These are phyloP conservation scores for Micoletzkya japonica DNA, from an alignment of 2,888 invertebrate genomes.

Conservation along the genomic window DNA sequence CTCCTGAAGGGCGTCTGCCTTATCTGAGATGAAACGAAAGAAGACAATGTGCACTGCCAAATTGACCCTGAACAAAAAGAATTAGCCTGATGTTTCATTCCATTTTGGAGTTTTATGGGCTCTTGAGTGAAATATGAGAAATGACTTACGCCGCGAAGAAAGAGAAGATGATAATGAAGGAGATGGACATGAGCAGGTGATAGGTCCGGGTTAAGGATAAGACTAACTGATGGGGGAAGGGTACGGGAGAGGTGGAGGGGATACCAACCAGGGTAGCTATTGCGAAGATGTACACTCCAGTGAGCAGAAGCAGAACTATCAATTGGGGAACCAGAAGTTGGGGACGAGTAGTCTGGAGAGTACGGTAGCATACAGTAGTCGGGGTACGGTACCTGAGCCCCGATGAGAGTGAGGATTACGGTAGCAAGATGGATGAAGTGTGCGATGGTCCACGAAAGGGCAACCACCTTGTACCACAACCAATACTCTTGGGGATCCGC, in stretches of 20 bases:
- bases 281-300: conserved; percentile 36
- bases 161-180: conserved; percentile 22
- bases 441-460: conserved; percentile 35
- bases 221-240: too few species aligned
- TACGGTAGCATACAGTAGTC: background rate
- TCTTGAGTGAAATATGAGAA: background rate
- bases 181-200: conserved; percentile 23
- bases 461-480: conserved; percentile 37
- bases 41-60: conserved; percentile 33
- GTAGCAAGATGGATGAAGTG: conserved; percentile 37
- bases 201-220: conserved; percentile 18
- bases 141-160: conserved; percentile 14
- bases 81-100: too few species aligned
- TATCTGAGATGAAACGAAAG: conserved; percentile 43
- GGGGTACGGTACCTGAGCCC: background rate
- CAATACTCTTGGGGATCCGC: conserved; percentile 39
- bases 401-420: conserved; percentile 34
- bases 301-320: conserved; percentile 33
- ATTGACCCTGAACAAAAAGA: conserved; percentile 34
- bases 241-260: too few species aligned
- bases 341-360: conserved; percentile 30
- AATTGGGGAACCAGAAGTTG: conserved; percentile 40
- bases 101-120: background rate
- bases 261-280: conserved; percentile 30
- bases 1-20: conserved; percentile 35